These are phyloP conservation scores for Hydrophis major DNA, from an alignment of 2,797 vertebrate species.

Conservation along the genomic window DNA sequence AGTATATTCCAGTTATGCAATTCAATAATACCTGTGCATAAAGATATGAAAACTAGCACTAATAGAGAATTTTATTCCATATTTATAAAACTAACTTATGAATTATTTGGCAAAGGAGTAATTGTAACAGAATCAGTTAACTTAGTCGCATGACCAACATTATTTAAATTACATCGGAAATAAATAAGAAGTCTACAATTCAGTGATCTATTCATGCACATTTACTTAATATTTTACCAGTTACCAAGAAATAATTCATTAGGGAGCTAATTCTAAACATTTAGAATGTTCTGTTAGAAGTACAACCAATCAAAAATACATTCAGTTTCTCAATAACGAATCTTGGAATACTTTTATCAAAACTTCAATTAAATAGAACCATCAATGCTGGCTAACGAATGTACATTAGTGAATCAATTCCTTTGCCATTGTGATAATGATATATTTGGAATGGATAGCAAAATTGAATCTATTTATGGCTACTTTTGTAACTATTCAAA, in stretches of 20 bases:
- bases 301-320: conserved; percentile 19
- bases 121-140: background rate
- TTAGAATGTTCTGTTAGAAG: background rate
- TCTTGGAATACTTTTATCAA: conserved; percentile 41
- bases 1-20: background rate
- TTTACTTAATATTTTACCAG: background rate
- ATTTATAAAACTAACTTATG: background rate
- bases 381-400: conserved; percentile 35
- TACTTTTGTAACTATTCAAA: conserved; percentile 5
- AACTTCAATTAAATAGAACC: conserved; percentile 36
- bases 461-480: conserved; percentile 30
- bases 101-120: background rate
- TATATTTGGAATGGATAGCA: conserved; percentile 49
- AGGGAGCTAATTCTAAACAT: background rate
- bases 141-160: background rate
- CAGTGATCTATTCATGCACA: background rate
- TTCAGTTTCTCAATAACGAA: conserved; percentile 5
- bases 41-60: background rate
- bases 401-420: conserved; percentile 34
- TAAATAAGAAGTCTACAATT: background rate
- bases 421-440: conserved; percentile 14
- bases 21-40: background rate
- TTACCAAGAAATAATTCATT: background rate
- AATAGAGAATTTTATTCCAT: background rate
- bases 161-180: conserved; percentile 1